Conservation (phyloP, 1,140 invertebrate genomes). For the Aphelenchoides fujianensis region DNA sequence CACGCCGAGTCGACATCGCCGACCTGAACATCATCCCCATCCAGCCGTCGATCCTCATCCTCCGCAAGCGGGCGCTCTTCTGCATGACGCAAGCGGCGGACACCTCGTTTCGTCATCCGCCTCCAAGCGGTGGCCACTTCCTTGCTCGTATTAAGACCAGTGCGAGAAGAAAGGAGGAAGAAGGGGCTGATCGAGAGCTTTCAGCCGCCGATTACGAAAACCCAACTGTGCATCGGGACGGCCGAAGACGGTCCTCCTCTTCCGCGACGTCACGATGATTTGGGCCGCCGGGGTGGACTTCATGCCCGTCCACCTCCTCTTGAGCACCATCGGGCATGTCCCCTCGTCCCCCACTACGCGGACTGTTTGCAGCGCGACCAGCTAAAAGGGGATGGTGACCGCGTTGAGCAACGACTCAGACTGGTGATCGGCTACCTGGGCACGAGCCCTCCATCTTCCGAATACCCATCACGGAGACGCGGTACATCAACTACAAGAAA, state of each 20-base stretch:
- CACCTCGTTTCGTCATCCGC: conserved; percentile 37
- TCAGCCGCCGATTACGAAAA: conserved; percentile 33
- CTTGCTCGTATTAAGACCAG: conserved; percentile 32
- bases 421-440: conserved; percentile 43
- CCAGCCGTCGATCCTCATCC: conserved; percentile 47
- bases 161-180: too few relatives aligned
- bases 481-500: conserved; percentile 47
- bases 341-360: neutral
- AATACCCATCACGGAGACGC: conserved; percentile 48
- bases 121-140: conserved; percentile 40
- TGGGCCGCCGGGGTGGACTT: conserved; percentile 49
- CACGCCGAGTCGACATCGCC: conserved; percentile 38
- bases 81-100: conserved; percentile 51
- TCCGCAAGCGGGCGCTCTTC: conserved; percentile 41
- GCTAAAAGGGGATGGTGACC: conserved; percentile 32
- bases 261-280: conserved; percentile 36
- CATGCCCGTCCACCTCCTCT: conserved; percentile 18
- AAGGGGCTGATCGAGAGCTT: conserved; percentile 17
- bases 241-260: conserved; percentile 47
- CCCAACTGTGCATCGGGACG: conserved; percentile 42
- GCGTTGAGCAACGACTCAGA: conserved; percentile 36
- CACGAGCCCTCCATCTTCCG: conserved; percentile 52
- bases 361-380: conserved; percentile 36
- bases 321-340: conserved; percentile 34
- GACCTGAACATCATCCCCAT: conserved; percentile 28